Evolutionary conservation across 2,888 invertebrate genomes (phyloP), one percentile per base, ranked within the genome.

Genomic region (Tenthredo scrophulariae): DNA sequence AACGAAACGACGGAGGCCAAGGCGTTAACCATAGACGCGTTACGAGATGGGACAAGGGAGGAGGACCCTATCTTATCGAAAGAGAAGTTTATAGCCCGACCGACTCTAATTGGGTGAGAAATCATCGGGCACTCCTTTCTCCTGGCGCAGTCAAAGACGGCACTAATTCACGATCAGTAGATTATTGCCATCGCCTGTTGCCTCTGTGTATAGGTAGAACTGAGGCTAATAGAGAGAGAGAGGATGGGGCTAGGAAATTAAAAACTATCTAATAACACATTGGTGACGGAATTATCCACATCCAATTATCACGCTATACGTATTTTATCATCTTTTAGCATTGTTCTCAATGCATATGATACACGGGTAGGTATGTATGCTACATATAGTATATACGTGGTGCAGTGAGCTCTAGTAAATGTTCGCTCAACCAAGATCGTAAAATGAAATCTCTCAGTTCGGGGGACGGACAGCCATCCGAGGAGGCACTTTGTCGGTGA

Each of bases 21-120:
- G 70, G 83, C 67, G 70, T 67, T 67, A 65, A 70, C 83, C 67
- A 83, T 67, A 83, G 67, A 70, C 83, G 67, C 83, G 83, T 67
- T 83, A 83, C 83, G 83, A 83, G 83, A 70, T 65, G 70, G 83
- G 65, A 70, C 70, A 83, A 83, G 67, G 70, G 67, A 50, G 67
- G 82, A 67, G 46, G 65, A 82, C 40, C 82, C 92, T 92, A 92
- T 92, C 92, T 92, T 92, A 92, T 92, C 92, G 92, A 89, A 89
- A 85, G 87, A 90, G 91, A 92, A 92, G 92, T 92, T 92, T 92
- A 92, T 92, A 92, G 92, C 92, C 92, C 91, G 90, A 92, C 92
- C 92, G 92, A 91, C 91, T 92, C 92, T 92, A 92, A 92, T 92
- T 92, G 92, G 92, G 92, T 91, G 91, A 92, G 92, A 92, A 92